These are phyloP conservation scores for Molorchus minor DNA, from an alignment of 2,888 invertebrate species.

Conservation along the genomic window DNA sequence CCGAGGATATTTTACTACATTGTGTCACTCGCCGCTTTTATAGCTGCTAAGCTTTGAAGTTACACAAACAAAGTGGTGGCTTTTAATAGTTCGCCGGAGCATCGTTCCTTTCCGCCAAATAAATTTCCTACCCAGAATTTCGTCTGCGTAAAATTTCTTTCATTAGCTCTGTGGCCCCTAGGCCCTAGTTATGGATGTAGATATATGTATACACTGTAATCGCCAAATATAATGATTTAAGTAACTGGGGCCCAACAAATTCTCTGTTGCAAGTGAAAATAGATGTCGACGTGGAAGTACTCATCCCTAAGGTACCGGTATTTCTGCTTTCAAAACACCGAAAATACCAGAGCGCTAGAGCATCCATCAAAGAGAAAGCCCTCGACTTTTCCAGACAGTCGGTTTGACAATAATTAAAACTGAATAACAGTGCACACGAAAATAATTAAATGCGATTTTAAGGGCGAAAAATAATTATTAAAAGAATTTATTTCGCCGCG, in stretches of 20 bases:
- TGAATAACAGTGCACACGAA: not conserved
- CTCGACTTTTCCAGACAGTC: not conserved
- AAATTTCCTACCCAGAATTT: slow-evolving; percentile 11
- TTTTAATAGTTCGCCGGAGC: slow-evolving; percentile 4
- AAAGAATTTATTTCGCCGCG: slow-evolving; percentile 4
- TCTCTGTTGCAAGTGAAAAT: too few species aligned
- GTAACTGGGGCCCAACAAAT: too few species aligned
- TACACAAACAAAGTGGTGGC: slow-evolving; percentile 11
- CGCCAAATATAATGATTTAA: too few species aligned
- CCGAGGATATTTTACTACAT: slow-evolving; percentile 6
- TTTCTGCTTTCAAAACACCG: too few species aligned
- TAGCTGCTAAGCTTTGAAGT: slow-evolving; percentile 9
- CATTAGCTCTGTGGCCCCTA: too few species aligned
- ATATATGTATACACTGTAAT: too few species aligned
- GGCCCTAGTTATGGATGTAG: too few species aligned
- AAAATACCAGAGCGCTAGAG: not conserved
- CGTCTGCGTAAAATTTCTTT: slow-evolving; percentile 8
- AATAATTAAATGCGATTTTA: slow-evolving; percentile 1
- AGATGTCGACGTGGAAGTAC: too few species aligned
- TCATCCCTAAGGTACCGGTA: too few species aligned
- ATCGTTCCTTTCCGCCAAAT: slow-evolving; percentile 6
- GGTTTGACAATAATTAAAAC: not conserved
- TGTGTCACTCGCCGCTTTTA: slow-evolving; percentile 5
- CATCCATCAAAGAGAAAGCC: not conserved
- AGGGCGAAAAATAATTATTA: slow-evolving; percentile 4